Conservation (phyloP, 2,797 vertebrate genomes). For the Microchirus variegatus region DNA sequence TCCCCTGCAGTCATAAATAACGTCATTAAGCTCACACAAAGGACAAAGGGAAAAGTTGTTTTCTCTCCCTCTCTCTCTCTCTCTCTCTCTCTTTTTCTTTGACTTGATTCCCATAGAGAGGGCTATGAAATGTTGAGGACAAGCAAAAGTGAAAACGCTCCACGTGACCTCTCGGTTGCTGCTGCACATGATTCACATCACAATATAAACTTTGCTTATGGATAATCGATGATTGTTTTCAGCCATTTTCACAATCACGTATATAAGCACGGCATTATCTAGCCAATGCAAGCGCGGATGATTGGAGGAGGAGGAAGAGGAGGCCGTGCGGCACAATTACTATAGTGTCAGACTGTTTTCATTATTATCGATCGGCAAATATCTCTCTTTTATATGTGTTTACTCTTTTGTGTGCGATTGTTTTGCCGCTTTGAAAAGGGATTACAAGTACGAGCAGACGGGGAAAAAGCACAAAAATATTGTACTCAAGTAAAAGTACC, state of each 20-base stretch:
- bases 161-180: constrained; percentile 55
- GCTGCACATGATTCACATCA: constrained; percentile 5
- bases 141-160: constrained; percentile 46
- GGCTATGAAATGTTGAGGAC: constrained; percentile 34
- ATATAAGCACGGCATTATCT: constrained; percentile 59
- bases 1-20: constrained; percentile 84
- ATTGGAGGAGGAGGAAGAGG: not conserved
- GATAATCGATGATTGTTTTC: constrained; percentile 36
- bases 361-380: constrained; percentile 66
- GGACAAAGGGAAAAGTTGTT: constrained; percentile 70
- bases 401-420: constrained; percentile 69
- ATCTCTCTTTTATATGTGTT: constrained; percentile 63
- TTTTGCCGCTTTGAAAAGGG: too few species aligned
- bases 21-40: constrained; percentile 84
- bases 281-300: constrained; percentile 49
- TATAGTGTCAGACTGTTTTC: constrained; percentile 56
- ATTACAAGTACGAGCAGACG: too few species aligned
- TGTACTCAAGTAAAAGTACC: too few species aligned
- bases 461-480: too few species aligned
- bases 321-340: constrained; percentile 44
- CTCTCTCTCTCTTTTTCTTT: constrained; percentile 67
- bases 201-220: constrained; percentile 20
- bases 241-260: constrained; percentile 37
- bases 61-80: not conserved
- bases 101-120: constrained; percentile 71